Evolutionary conservation across 2,888 invertebrate species (phyloP).

Genomic region (Diarsia rubi): DNA sequence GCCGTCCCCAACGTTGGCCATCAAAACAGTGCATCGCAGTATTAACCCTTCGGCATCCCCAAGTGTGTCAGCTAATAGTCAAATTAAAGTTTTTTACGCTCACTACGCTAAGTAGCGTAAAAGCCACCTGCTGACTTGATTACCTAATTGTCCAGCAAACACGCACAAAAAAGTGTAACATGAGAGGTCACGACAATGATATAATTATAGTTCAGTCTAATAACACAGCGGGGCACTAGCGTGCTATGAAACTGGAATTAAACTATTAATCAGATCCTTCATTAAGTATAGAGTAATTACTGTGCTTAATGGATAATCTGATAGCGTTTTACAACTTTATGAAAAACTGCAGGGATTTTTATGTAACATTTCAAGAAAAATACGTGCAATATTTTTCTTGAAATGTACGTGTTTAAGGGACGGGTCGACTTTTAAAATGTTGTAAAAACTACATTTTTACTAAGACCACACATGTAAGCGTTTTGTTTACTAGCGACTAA

Average conservation of each 20-base stretch:
- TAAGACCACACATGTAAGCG: not conserved
- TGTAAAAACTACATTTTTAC: not conserved
- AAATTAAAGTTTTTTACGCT: constrained; percentile 44
- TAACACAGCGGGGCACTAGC: constrained; percentile 42
- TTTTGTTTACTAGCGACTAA: not conserved
- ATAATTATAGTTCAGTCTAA: constrained; percentile 49
- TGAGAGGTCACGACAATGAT: constrained; percentile 52
- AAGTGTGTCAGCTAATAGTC: constrained; percentile 28
- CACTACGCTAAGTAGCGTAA: constrained; percentile 39
- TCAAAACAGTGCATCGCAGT: not conserved
- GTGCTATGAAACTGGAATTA: constrained; percentile 43
- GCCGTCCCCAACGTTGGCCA: no score
- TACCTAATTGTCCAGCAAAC: constrained; percentile 54
- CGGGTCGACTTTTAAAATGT: not conserved
- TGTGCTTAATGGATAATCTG: constrained; percentile 52
- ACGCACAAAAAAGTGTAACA: constrained; percentile 54
- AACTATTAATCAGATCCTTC: constrained; percentile 57
- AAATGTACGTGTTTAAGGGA: no score
- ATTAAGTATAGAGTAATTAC: constrained; percentile 53
- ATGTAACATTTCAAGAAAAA: not conserved
- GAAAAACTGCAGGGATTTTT: constrained; percentile 12
- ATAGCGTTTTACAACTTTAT: constrained; percentile 46
- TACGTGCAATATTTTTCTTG: no score
- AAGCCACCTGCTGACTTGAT: constrained; percentile 57
- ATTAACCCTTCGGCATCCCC: constrained; percentile 22